These are phyloP conservation scores for rat (Rattus norvegicus) DNA, from an alignment of 2,113 vertebrate species.

Conservation along the genomic window DNA sequence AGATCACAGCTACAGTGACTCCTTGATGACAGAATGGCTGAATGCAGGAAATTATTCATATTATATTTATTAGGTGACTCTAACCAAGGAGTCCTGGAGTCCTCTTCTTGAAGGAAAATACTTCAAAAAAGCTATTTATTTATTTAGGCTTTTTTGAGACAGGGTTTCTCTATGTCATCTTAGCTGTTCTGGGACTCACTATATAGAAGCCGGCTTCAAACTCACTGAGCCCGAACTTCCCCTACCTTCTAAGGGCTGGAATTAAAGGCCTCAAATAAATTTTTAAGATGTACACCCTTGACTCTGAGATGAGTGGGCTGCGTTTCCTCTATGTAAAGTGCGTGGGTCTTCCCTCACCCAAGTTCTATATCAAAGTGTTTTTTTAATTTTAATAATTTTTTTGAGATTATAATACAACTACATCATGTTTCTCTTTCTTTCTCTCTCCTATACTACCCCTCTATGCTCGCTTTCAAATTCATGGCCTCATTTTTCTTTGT, in stretches of 20 bases:
- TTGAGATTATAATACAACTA: not conserved
- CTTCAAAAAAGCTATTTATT: not conserved
- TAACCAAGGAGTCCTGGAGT: not conserved
- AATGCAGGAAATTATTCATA: not conserved
- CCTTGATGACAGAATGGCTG: too few relatives aligned
- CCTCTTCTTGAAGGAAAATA: not conserved
- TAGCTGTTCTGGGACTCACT: not conserved
- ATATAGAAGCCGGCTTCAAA: not conserved
- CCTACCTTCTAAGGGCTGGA: not conserved
- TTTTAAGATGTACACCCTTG: not conserved
- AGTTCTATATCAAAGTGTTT: not conserved
- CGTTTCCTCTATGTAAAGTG: not conserved
- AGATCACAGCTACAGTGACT: too few relatives aligned
- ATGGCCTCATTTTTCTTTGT: not conserved
- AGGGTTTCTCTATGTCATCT: not conserved
- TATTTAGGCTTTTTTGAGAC: not conserved
- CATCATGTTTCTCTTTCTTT: not conserved
- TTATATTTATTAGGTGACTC: too few relatives aligned
- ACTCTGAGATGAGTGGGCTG: too few relatives aligned
- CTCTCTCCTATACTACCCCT: not conserved
- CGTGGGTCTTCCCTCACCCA: not conserved
- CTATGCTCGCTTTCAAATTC: not conserved
- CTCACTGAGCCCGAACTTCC: not conserved
- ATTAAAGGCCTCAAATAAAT: not conserved
- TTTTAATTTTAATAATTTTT: not conserved